Conservation (phyloP, 2,888 invertebrate genomes). For the Ischnus inquisitorius region DNA sequence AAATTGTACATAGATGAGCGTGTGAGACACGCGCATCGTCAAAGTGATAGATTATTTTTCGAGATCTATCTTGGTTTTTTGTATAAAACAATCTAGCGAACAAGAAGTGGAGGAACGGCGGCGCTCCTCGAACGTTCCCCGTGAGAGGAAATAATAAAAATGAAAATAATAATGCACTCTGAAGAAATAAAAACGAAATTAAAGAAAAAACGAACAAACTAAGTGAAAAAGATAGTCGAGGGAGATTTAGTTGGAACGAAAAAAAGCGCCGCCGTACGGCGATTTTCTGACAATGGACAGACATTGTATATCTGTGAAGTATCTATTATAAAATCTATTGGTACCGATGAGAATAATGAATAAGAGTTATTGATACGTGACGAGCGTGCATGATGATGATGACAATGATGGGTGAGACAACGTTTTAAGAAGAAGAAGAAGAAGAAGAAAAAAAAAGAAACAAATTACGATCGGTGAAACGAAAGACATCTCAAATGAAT, state of each 20-base stretch:
- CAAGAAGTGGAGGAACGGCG: conserved; percentile 44
- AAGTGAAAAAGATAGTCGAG: background rate
- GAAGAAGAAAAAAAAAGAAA: conserved; percentile 29
- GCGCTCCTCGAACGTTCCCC: conserved; percentile 19
- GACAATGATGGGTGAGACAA: conserved; percentile 31
- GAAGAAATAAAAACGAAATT: conserved; percentile 26
- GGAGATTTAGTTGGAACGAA: background rate
- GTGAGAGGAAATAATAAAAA: background rate
- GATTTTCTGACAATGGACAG: conserved; percentile 64
- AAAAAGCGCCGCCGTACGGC: conserved; percentile 35
- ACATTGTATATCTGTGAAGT: conserved; percentile 73
- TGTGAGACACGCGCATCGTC: conserved; percentile 70
- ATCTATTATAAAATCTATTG: conserved; percentile 61
- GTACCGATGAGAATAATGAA: conserved; percentile 61
- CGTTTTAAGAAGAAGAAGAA: conserved; percentile 17
- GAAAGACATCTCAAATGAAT: conserved; percentile 68
- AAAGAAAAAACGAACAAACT: conserved; percentile 6
- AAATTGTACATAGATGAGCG: conserved; percentile 72
- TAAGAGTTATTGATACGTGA: conserved; percentile 66
- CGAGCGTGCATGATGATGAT: conserved; percentile 53
- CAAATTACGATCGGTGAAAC: conserved; percentile 55
- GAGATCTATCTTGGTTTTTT: conserved; percentile 73
- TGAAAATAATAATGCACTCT: conserved; percentile 11
- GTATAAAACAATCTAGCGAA: conserved; percentile 47
- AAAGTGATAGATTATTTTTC: conserved; percentile 76